Evolutionary conservation across 2,888 invertebrate genomes (phyloP).

Genomic region (Homarus gammarus): DNA sequence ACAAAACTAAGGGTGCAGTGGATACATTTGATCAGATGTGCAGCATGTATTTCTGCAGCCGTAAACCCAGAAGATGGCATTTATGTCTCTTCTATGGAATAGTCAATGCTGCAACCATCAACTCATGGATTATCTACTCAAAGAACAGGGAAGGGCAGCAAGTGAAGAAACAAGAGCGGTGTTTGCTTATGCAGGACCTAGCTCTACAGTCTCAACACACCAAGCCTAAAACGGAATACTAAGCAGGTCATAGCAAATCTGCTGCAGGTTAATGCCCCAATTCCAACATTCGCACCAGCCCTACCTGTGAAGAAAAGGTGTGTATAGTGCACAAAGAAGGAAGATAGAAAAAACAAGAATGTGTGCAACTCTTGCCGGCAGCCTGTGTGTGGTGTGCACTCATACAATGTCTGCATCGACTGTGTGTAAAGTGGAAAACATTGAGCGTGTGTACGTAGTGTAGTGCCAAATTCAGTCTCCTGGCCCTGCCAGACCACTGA

Average conservation of each 20-base stretch:
- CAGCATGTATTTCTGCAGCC: slow-evolving; percentile 2
- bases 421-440: too few species aligned
- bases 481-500: too few species aligned
- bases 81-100: slow-evolving; percentile 28
- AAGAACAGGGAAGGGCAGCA: slow-evolving; percentile 5
- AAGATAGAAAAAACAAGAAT: too few species aligned
- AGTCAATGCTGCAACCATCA: slow-evolving; percentile 1
- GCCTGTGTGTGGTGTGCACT: too few species aligned
- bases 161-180: neutral
- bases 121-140: slow-evolving; percentile 28
- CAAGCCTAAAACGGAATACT: neutral
- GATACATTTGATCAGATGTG: slow-evolving; percentile 52
- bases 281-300: too few species aligned
- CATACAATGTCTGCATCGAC: too few species aligned
- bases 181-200: neutral
- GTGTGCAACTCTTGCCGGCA: too few species aligned
- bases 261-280: too few species aligned
- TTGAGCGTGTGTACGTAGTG: too few species aligned
- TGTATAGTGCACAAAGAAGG: too few species aligned
- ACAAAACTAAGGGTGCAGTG: slow-evolving; percentile 36
- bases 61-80: slow-evolving; percentile 25
- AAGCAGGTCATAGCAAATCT: neutral
- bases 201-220: neutral
- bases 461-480: too few species aligned
- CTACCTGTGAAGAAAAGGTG: too few species aligned